Evolutionary conservation across 2,888 invertebrate species (phyloP), one percentile per base, ranked within the genome.

Genomic region (Aphidoletes aphidimyza): DNA sequence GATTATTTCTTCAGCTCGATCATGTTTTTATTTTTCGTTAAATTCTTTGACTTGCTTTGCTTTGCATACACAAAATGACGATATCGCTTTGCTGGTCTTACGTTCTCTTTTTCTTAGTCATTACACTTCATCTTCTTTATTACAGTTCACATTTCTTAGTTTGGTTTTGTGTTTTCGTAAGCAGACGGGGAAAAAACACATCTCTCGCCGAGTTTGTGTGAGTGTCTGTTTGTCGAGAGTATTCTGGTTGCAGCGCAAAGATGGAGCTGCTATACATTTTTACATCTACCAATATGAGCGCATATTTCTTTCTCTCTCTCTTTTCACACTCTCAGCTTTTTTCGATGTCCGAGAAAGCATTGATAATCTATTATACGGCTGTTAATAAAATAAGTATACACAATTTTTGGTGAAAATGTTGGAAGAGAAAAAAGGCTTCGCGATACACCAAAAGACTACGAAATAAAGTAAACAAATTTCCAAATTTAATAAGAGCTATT

Each of bases 381-480:
- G 69, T 30, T 69, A 69, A 69, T 69, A 30, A 69, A 69, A 26
- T 69, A 69, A 69, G 30, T 34, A 69, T 14, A 69, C 69, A 34
- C 3, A 14, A 69, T 17, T 17, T 5, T 0, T 30, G 6, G 0
- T 30, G 11, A 0, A 30, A 69, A 14, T 19, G n/a, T n/a, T n/a
- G 30, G 30, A 6, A 69, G 14, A 69, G 69, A 69, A 47, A 14
- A 69, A 0, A 69, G 42, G 14, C 8, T 9, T 42, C 8, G 42
- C 14, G 11, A 69, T 1, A 30, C 30, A 69, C 1, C 3, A n/a
- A 69, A 69, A 11, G 54, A 54, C 3, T 22, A 54, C 54, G 22
- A 34, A 69, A 69, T 69, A 69, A 69, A 22, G 54, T 69, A 69
- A 69, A 69, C 69, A 69, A 69, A 69, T 69, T 69, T 69, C 69